Base-by-base conservation (phyloP, 2,888 invertebrate species). In the Ophion costatus region DNA sequence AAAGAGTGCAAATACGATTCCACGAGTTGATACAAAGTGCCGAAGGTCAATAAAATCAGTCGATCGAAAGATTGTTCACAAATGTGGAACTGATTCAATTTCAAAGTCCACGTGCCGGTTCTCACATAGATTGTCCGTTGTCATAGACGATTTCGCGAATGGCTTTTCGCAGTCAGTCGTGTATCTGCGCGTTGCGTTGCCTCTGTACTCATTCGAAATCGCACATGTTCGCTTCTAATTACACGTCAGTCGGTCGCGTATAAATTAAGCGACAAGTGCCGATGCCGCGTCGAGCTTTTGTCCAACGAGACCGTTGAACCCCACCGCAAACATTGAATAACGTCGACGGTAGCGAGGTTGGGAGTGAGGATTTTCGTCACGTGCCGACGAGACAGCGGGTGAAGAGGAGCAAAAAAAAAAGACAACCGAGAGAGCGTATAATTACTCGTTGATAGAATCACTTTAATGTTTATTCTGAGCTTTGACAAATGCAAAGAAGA, bases 401-500 rank as follows among this genome's bases (percentile, higher is more conserved):
- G 9, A 33, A 22, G 33, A 64, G 10, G 20, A 17, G 17, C 29
- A 42, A 69, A 45, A 61, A 45, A 38, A 29, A 22, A 61, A 51
- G 57, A 57, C 3, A 6, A 9, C 22, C 0, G 11, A 14, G 9
- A 56, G 4, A n/a, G 33, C 29, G 57, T 17, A 9, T 33, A 70
- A 56, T 51, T 29, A 45, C 5, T 75, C 63, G 51, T 33, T 63
- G 64, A 77, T 56, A 63, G 77, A 42, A 81, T 84, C 77, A 78
- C 63, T 82, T 85, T 57, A 82, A 79, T 59, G 42, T 82, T 81
- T 81, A 82, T 86, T 86, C 59, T 67, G 75, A 86, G 74, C 78
- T 83, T 64, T 59, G 76, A 81, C 75, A 76, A 80, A 79, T 80
- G 77, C 73, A 77, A 74, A 77, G 64, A 78, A 78, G 64, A 75